These are phyloP conservation scores for Tachuris rubrigastra DNA, from an alignment of 2,113 vertebrate species.

Conservation along the genomic window DNA sequence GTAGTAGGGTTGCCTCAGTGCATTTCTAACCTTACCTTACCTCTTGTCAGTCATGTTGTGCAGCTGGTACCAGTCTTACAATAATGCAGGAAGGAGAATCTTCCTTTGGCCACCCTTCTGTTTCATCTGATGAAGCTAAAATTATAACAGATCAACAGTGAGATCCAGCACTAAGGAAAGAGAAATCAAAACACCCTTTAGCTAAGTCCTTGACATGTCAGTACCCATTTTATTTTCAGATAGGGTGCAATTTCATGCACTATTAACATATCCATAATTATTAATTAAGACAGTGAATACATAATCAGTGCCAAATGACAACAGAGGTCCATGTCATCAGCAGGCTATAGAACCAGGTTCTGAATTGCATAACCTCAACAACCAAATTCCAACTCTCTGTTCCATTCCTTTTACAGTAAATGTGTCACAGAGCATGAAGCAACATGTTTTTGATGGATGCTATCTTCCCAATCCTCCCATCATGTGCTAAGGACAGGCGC, in stretches of 20 bases:
- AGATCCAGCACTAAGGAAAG: neutral
- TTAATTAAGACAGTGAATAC: constrained; percentile 1
- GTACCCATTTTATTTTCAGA: constrained; percentile 3
- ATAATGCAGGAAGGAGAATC: neutral
- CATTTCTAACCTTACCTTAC: neutral
- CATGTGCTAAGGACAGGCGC: neutral
- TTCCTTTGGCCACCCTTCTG: neutral
- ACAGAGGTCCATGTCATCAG: neutral
- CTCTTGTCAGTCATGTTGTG: neutral
- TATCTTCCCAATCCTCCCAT: neutral
- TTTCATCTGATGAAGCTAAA: neutral
- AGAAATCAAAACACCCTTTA: constrained; percentile 28
- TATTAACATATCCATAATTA: constrained; percentile 14
- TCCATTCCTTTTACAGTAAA: neutral
- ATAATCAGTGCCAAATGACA: neutral
- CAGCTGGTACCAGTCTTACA: neutral
- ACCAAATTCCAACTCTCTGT: neutral
- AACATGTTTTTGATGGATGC: neutral
- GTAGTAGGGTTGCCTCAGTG: neutral
- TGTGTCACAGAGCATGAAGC: neutral
- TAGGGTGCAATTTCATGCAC: neutral
- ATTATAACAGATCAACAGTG: neutral
- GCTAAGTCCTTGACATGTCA: neutral
- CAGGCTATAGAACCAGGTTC: neutral
- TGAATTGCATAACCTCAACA: constrained; percentile 2